phyloP scores from a whole-genome alignment of 2,888 invertebrate species.

The Agonopterix arenella region DNA sequence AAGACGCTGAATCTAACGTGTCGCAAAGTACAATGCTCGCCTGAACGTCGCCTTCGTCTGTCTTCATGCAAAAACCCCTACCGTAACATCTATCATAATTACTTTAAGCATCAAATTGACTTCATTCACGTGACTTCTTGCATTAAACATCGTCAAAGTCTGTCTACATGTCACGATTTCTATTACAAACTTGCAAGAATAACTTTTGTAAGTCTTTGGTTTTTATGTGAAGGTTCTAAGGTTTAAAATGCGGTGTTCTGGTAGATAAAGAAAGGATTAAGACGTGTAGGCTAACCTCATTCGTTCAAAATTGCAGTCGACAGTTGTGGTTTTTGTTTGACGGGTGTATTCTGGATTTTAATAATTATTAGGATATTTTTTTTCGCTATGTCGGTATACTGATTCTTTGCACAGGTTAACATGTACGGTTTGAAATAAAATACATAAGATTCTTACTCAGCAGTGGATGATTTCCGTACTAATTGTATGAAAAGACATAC shows the following conservation, averaged over 20 bases:
- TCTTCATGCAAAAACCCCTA: no score
- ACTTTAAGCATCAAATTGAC: no score
- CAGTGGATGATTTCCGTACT: no score
- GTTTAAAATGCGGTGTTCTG: slow-evolving; percentile 16
- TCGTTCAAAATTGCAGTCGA: slow-evolving; percentile 50
- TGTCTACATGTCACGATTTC: slow-evolving; percentile 45
- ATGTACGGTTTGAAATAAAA: no score
- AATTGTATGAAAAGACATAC: no score
- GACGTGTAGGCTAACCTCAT: slow-evolving; percentile 51
- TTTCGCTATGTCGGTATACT: no score
- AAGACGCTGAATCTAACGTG: slow-evolving; percentile 28
- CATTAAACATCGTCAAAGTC: slow-evolving; percentile 1
- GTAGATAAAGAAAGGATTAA: slow-evolving; percentile 22
- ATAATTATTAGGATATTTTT: no score
- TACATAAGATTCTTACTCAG: no score
- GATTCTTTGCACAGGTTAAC: no score
- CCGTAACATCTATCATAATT: no score
- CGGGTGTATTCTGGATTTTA: slow-evolving; percentile 1
- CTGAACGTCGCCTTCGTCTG: slow-evolving; percentile 21
- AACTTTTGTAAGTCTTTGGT: slow-evolving; percentile 9
- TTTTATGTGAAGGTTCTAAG: slow-evolving; percentile 19
- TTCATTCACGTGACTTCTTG: no score
- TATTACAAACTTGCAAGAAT: slow-evolving; percentile 41
- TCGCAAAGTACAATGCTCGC: slow-evolving; percentile 36
- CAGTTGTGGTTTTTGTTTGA: slow-evolving; percentile 41